These are phyloP conservation scores for Alexandromys fortis DNA, from an alignment of 2,113 vertebrate genomes.

Conservation along the genomic window DNA sequence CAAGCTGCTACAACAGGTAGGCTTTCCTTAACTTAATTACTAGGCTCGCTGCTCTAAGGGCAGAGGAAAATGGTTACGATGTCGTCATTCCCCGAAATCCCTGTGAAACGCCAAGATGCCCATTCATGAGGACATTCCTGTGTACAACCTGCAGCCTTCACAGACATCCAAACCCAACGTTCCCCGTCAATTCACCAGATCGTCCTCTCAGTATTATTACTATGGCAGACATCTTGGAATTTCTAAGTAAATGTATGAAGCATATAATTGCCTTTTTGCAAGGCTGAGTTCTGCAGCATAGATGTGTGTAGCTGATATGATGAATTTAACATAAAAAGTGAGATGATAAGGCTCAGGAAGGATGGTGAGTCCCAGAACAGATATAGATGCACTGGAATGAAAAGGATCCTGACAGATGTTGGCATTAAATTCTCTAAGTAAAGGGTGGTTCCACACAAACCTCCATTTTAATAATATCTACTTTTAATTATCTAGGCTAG, in stretches of 20 bases:
- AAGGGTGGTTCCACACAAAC: background rate
- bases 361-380: background rate
- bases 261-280: background rate
- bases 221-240: background rate
- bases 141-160: background rate
- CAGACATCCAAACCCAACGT: background rate
- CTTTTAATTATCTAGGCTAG: background rate
- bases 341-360: background rate
- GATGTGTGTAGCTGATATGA: background rate
- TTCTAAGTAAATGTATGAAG: background rate
- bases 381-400: background rate
- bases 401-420: background rate
- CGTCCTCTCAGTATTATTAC: background rate
- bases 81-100: background rate
- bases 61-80: background rate
- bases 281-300: background rate
- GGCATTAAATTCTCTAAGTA: background rate
- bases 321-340: background rate
- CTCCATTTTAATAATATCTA: background rate
- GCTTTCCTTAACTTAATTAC: background rate
- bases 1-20: conserved; percentile 23
- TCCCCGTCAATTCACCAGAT: background rate
- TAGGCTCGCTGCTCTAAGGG: background rate
- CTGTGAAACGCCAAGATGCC: background rate
- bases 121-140: background rate